These are phyloP conservation scores for Aix galericulata DNA, from an alignment of 2,113 vertebrate species.

Conservation along the genomic window DNA sequence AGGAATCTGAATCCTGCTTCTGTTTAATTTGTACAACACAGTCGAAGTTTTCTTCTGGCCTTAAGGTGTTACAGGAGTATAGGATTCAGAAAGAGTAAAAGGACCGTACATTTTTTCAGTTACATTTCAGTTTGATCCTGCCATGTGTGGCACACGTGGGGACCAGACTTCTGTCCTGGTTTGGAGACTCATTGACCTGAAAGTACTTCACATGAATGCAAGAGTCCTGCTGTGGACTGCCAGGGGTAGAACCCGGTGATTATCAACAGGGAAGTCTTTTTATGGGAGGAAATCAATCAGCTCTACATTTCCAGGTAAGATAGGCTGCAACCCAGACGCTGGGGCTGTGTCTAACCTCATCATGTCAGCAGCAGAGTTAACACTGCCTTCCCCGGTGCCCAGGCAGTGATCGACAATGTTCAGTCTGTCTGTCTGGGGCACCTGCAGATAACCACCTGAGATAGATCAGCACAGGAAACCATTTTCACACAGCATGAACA, in stretches of 20 bases:
- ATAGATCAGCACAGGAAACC: conserved; percentile 65
- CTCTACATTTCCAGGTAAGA: neutral
- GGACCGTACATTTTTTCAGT: neutral
- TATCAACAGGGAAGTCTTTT: neutral
- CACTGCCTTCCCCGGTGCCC: neutral
- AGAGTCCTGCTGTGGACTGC: neutral
- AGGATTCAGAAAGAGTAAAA: neutral
- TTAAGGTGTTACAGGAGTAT: neutral
- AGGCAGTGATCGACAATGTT: conserved; percentile 45
- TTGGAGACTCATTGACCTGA: neutral
- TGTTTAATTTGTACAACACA: neutral
- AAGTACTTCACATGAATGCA: neutral
- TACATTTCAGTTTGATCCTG: neutral
- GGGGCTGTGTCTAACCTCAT: neutral
- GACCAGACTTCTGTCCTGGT: neutral
- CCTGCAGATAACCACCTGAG: conserved; percentile 62
- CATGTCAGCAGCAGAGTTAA: neutral
- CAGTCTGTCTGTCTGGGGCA: conserved; percentile 30
- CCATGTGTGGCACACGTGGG: neutral
- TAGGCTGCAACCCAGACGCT: neutral
- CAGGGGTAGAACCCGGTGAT: neutral
- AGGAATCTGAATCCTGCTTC: neutral
- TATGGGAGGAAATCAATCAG: neutral
- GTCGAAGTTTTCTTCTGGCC: neutral
- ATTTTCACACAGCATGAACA: conserved; percentile 38